phyloP scores from a whole-genome alignment of 1,140 invertebrate species.

The Pentalonia nigronervosa region DNA sequence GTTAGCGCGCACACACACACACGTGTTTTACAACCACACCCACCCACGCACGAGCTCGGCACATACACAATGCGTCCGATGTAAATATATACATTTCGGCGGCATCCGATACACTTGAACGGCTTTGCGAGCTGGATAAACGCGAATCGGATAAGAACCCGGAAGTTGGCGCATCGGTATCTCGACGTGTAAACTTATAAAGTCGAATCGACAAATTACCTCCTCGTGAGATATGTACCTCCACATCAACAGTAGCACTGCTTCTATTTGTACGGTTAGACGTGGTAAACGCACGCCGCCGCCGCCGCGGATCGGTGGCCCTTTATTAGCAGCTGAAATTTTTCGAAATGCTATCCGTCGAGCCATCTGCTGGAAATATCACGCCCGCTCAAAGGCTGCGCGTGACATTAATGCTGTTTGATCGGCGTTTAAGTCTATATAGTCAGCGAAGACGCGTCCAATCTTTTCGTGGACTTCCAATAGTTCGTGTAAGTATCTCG shows the following conservation, averaged over 20 bases:
- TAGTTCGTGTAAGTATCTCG: neutral
- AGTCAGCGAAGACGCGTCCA: neutral
- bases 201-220: conserved; percentile 10
- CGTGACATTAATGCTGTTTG: neutral
- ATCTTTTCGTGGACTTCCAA: neutral
- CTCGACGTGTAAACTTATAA: neutral
- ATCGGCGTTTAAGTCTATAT: neutral
- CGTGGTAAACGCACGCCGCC: too few relatives aligned
- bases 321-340: neutral
- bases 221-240: neutral
- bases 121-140: neutral
- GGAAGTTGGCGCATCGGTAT: neutral
- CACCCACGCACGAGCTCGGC: neutral
- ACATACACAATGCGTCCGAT: neutral
- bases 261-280: neutral
- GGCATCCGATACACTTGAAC: neutral
- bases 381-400: neutral
- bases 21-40: neutral
- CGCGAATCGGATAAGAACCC: neutral
- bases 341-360: neutral
- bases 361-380: neutral
- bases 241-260: neutral
- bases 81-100: neutral
- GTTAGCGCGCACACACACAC: neutral
- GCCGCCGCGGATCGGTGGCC: neutral